These are phyloP conservation scores for Artibeus lituratus DNA, from an alignment of 2,797 vertebrate species.

Conservation along the genomic window DNA sequence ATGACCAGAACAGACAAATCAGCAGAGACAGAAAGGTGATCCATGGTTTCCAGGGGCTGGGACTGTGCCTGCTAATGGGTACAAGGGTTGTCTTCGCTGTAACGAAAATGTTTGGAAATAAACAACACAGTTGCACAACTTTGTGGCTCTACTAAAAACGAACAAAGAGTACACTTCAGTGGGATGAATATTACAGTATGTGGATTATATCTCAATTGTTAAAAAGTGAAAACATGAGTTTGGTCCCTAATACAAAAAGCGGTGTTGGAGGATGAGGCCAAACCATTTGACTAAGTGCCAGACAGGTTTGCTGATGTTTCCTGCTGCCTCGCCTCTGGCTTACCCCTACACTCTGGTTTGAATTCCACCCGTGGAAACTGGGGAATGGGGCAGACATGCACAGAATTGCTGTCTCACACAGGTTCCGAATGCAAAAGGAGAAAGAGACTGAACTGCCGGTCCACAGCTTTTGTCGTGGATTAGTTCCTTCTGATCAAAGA, in stretches of 20 bases:
- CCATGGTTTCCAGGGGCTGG: neutral
- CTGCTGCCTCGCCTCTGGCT: neutral
- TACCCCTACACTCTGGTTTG: neutral
- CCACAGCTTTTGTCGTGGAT: neutral
- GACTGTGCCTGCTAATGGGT: neutral
- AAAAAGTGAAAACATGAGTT: neutral
- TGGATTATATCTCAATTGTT: neutral
- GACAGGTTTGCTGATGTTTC: neutral
- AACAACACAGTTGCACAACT: neutral
- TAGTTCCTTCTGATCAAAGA: neutral
- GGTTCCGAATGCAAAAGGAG: neutral
- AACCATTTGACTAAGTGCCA: neutral
- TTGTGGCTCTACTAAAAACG: neutral
- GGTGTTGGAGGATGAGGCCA: neutral
- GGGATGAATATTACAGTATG: neutral
- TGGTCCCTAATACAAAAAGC: neutral
- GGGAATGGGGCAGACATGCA: neutral
- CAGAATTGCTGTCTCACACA: neutral
- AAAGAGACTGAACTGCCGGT: neutral
- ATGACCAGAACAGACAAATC: neutral
- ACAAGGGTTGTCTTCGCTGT: neutral
- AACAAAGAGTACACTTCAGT: neutral
- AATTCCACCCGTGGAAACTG: neutral
- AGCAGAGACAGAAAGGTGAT: neutral
- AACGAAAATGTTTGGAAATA: neutral